Conservation (phyloP, 2,888 invertebrate genomes). For the Cloeon dipterum region DNA sequence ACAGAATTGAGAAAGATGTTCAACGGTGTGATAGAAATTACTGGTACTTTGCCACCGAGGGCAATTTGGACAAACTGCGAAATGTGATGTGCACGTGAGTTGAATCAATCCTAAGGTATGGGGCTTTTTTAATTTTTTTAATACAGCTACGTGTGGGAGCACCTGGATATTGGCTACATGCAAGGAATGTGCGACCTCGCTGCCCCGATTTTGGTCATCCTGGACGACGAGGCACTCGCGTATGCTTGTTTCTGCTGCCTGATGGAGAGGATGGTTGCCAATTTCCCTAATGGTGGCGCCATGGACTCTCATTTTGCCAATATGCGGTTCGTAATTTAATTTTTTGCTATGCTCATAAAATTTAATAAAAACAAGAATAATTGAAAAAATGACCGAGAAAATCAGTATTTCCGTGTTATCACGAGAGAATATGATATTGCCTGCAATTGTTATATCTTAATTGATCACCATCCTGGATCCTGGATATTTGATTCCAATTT, state of each 20-base stretch:
- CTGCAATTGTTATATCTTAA: no score
- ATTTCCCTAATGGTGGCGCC: conserved; percentile 78
- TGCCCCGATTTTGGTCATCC: conserved; percentile 75
- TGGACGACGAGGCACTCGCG: conserved; percentile 76
- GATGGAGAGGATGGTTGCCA: conserved; percentile 76
- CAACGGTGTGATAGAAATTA: conserved; percentile 88
- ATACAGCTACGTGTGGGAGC: conserved; percentile 87
- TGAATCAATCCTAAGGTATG: not conserved
- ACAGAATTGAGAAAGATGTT: conserved; percentile 91
- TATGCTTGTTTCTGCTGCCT: conserved; percentile 79
- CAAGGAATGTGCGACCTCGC: conserved; percentile 96
- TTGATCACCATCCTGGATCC: not conserved
- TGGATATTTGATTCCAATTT: not conserved
- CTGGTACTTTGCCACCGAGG: conserved; percentile 61
- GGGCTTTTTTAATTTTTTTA: conserved; percentile 6
- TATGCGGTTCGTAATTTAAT: conserved; percentile 37
- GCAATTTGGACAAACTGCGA: conserved; percentile 74
- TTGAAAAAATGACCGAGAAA: no score
- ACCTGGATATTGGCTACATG: conserved; percentile 83
- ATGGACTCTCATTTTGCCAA: conserved; percentile 95
- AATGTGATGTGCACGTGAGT: conserved; percentile 92
- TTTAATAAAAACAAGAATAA: no score
- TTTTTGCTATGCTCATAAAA: not conserved
- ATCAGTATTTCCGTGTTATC: conserved; percentile 1
- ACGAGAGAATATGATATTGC: no score